Percentiles rank a stretch among this genome's conserved stretches.
Conservation (phyloP, 2,113 vertebrate species). For the Tachysurus fulvidraco region DNA sequence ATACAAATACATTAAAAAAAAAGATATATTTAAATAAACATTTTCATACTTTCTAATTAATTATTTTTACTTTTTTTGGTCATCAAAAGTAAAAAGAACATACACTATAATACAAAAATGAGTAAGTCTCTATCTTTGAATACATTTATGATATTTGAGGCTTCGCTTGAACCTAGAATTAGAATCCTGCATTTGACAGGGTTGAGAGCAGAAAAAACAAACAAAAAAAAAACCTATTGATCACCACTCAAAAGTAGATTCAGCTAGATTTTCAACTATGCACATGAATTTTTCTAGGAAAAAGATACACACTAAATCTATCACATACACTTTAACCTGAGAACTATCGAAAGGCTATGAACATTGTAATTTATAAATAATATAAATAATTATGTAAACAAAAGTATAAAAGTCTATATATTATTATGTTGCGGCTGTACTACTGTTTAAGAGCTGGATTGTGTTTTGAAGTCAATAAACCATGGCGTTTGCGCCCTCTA, state of each 20-base stretch:
- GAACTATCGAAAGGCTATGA: constrained; percentile 59
- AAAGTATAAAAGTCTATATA: too few species aligned
- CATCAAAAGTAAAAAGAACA: too few species aligned
- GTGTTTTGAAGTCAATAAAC: not conserved
- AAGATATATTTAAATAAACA: too few species aligned
- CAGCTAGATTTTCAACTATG: not conserved
- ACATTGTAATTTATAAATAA: too few species aligned
- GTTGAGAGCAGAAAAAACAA: not conserved
- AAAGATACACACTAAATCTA: not conserved
- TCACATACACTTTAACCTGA: too few species aligned
- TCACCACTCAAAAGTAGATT: not conserved
- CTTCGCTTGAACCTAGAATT: not conserved
- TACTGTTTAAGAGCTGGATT: not conserved
- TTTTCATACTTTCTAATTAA: too few species aligned
- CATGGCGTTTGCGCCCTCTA: not conserved
- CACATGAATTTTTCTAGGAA: not conserved
- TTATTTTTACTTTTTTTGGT: too few species aligned
- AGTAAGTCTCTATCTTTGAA: too few species aligned
- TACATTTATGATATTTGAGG: not conserved
- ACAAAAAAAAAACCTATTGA: not conserved
- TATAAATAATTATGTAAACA: too few species aligned
- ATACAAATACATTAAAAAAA: too few species aligned
- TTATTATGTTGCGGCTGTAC: too few species aligned
- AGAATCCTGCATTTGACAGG: not conserved
- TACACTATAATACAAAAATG: too few species aligned